Percentiles rank a stretch among this genome's conserved stretches.
Conservation (phyloP, 2,113 vertebrate genomes). For the Danionella cerebrum region DNA sequence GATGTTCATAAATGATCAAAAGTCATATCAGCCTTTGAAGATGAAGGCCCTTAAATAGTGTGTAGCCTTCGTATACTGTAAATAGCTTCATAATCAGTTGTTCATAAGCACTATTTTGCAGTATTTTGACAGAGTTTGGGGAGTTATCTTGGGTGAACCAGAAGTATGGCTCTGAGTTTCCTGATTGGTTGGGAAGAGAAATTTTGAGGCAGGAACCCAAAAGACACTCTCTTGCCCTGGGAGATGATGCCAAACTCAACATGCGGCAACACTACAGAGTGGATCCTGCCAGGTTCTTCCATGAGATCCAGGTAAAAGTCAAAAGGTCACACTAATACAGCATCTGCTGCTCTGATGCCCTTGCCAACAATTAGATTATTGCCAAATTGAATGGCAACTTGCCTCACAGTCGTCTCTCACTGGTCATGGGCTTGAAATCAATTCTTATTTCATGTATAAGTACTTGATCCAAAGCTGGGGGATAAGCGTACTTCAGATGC, state of each 20-base stretch:
- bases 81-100: too few relatives aligned
- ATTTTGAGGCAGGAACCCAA: slow-evolving; percentile 43
- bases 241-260: slow-evolving; percentile 22
- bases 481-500: too few relatives aligned
- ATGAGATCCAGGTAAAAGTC: slow-evolving; percentile 51
- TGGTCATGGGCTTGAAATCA: background rate
- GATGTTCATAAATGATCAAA: too few relatives aligned
- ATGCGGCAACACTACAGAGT: background rate
- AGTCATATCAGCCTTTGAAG: too few relatives aligned
- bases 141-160: background rate
- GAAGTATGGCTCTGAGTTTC: slow-evolving; percentile 14
- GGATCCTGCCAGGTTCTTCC: slow-evolving; percentile 30
- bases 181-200: slow-evolving; percentile 53
- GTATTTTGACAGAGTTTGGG: slow-evolving; percentile 47
- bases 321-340: background rate
- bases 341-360: background rate
- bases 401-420: background rate
- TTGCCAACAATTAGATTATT: background rate
- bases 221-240: slow-evolving; percentile 46
- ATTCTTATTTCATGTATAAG: background rate
- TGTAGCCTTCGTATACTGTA: too few relatives aligned
- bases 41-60: too few relatives aligned
- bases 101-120: slow-evolving; percentile 29
- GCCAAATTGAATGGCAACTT: background rate
- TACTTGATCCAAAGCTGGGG: too few relatives aligned